phyloP scores from a whole-genome alignment of 2,797 vertebrate species.

The Karalla daura region DNA sequence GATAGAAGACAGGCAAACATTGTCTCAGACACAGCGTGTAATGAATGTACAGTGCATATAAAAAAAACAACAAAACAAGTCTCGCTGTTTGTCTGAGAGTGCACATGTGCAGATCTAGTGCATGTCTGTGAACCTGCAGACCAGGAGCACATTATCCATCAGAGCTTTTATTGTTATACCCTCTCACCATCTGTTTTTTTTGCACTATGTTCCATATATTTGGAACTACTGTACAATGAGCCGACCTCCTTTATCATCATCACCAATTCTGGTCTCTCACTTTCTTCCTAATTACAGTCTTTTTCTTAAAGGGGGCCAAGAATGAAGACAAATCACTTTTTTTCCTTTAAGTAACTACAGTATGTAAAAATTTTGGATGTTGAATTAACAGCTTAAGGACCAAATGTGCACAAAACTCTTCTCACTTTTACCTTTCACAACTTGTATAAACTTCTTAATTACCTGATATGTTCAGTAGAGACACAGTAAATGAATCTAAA shows the following conservation, averaged over 20 bases:
- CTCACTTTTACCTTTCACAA: no score
- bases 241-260: constrained; percentile 15
- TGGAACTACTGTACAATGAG: constrained; percentile 9
- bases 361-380: no score
- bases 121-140: background rate
- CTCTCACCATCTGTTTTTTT: background rate
- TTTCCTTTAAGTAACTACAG: no score
- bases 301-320: constrained; percentile 35
- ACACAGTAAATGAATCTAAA: no score
- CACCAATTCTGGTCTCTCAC: constrained; percentile 20
- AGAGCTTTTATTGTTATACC: constrained; percentile 13
- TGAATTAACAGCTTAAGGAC: no score
- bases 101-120: background rate
- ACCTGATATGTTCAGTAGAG: no score
- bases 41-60: no score
- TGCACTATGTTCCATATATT: constrained; percentile 3
- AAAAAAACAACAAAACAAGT: background rate
- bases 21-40: no score
- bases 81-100: background rate
- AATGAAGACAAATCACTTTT: no score
- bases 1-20: no score
- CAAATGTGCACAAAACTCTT: no score
- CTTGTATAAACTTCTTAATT: no score
- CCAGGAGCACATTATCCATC: background rate
- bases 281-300: constrained; percentile 31